Conservation (phyloP, 2,797 vertebrate species). For the Sebastes cheni region DNA sequence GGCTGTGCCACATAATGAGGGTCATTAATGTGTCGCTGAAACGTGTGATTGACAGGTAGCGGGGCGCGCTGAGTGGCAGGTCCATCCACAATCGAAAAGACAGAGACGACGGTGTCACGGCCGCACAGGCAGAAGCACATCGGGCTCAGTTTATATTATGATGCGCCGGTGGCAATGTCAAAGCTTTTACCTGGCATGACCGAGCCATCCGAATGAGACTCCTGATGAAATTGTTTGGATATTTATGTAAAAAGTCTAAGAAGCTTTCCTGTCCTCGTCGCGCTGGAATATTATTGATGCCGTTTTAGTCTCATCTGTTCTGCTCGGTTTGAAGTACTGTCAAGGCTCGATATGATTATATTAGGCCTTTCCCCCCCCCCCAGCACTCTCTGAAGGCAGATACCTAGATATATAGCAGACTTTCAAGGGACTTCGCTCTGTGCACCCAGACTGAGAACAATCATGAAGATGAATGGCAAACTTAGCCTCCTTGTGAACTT, state of each 20-base stretch:
- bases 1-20: slow-evolving; percentile 70
- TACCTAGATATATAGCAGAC: slow-evolving; percentile 26
- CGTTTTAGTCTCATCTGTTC: slow-evolving; percentile 51
- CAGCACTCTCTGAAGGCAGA: slow-evolving; percentile 22
- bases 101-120: slow-evolving; percentile 48
- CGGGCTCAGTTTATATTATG: slow-evolving; percentile 18
- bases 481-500: slow-evolving; percentile 21
- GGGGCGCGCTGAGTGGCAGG: slow-evolving; percentile 60
- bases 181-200: slow-evolving; percentile 52
- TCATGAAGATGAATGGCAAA: slow-evolving; percentile 36
- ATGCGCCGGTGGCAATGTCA: slow-evolving; percentile 42
- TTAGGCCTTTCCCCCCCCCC: slow-evolving; percentile 37
- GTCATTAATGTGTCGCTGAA: slow-evolving; percentile 63
- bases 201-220: slow-evolving; percentile 7
- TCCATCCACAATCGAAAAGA: slow-evolving; percentile 46
- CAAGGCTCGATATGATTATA: slow-evolving; percentile 66
- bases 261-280: slow-evolving; percentile 27
- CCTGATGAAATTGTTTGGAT: slow-evolving; percentile 50
- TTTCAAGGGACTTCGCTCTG: neutral
- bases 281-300: slow-evolving; percentile 51
- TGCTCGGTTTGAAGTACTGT: slow-evolving; percentile 66
- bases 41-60: slow-evolving; percentile 73
- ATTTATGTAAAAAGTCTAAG: slow-evolving; percentile 59
- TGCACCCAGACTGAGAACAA: neutral
- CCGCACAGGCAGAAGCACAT: slow-evolving; percentile 8